Evolutionary conservation across 2,797 vertebrate species (phyloP).

Genomic region (Rhadinocentrus ornatus): DNA sequence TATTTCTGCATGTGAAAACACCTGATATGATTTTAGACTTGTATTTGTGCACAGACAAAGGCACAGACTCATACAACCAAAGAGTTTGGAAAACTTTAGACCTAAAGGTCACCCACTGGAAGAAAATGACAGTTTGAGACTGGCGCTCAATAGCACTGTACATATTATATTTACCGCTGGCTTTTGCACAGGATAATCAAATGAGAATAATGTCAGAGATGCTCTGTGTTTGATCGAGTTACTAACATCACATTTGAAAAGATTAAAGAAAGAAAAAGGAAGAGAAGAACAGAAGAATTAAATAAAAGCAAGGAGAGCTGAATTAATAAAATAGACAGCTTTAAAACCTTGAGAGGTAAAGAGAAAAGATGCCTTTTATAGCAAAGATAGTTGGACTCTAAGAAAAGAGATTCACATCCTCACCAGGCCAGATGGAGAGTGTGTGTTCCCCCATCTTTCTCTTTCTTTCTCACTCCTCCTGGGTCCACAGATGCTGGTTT

Average conservation of each 20-base stretch:
- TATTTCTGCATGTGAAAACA: conserved; percentile 1
- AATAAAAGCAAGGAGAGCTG: conserved; percentile 10
- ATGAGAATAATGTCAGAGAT: conserved; percentile 51
- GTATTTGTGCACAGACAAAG: background rate
- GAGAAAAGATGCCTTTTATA: conserved; percentile 5
- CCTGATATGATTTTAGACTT: background rate
- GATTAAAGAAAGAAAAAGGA: conserved; percentile 4
- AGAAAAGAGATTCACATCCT: conserved; percentile 47
- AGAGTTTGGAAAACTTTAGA: conserved; percentile 41
- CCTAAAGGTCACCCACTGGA: conserved; percentile 61
- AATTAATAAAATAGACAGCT: conserved; percentile 21
- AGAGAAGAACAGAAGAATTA: background rate
- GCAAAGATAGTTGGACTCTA: conserved; percentile 31
- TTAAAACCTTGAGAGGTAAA: conserved; percentile 34
- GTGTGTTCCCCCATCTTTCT: conserved; percentile 5
- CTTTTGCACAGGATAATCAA: conserved; percentile 64
- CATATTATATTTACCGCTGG: conserved; percentile 59
- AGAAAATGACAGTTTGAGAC: conserved; percentile 50
- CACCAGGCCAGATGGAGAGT: conserved; percentile 40
- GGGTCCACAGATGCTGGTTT: conserved; percentile 56
- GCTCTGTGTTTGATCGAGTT: conserved; percentile 13
- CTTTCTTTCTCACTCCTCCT: conserved; percentile 29
- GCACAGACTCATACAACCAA: background rate
- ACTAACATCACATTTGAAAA: conserved; percentile 20
- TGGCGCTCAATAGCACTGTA: conserved; percentile 36